phyloP scores from a whole-genome alignment of 2,113 vertebrate genomes.

The Clarias gariepinus region DNA sequence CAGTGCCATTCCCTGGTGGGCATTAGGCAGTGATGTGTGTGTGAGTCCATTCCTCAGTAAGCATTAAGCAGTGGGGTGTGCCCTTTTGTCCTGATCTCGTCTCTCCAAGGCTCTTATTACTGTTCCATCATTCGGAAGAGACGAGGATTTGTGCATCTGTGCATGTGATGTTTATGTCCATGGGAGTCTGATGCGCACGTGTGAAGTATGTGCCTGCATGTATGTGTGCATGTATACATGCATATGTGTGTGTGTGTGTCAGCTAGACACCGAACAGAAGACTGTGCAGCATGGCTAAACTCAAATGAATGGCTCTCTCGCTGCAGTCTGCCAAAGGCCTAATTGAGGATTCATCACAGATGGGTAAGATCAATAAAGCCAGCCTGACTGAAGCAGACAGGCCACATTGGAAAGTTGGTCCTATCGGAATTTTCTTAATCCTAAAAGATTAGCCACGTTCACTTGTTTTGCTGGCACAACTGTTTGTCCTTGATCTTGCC shows the following conservation, averaged over 20 bases:
- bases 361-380: constrained; percentile 67
- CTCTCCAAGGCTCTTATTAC: constrained; percentile 46
- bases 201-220: background rate
- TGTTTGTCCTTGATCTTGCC: constrained; percentile 19
- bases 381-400: constrained; percentile 60
- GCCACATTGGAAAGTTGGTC: constrained; percentile 68
- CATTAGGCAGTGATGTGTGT: constrained; percentile 46
- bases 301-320: constrained; percentile 68
- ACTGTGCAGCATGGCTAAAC: constrained; percentile 53
- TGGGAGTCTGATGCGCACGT: background rate
- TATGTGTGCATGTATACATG: background rate
- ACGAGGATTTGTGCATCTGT: constrained; percentile 17
- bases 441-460: constrained; percentile 64
- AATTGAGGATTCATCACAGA: constrained; percentile 75
- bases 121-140: constrained; percentile 28
- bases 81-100: constrained; percentile 44
- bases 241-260: background rate
- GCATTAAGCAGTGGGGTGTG: constrained; percentile 50
- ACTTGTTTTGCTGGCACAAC: constrained; percentile 54
- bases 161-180: background rate
- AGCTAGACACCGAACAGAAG: constrained; percentile 53
- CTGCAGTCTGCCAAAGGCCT: constrained; percentile 61
- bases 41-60: constrained; percentile 47
- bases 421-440: constrained; percentile 67
- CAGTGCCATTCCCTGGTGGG: constrained; percentile 50